Conservation (phyloP, 2,888 invertebrate genomes). For the Laothoe populi region DNA sequence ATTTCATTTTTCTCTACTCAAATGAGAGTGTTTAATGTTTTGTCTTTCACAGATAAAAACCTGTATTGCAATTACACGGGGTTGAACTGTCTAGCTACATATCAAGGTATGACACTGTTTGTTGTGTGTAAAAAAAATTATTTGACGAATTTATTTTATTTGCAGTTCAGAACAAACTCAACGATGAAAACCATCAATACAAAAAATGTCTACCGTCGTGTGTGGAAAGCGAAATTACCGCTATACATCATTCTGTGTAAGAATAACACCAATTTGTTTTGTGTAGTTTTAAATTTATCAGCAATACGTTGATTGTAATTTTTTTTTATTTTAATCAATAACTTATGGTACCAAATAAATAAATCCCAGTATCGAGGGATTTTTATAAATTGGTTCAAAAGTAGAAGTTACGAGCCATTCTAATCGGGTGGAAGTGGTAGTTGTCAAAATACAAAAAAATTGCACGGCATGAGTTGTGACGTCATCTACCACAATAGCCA, state of each 20-base stretch:
- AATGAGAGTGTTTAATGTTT: too few species aligned
- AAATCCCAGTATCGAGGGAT: too few species aligned
- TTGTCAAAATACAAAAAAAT: too few species aligned
- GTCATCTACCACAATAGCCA: too few species aligned
- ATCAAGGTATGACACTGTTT: slow-evolving; percentile 49
- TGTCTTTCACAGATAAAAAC: slow-evolving; percentile 64
- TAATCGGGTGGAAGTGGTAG: too few species aligned
- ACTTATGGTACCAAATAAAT: too few species aligned
- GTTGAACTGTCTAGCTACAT: slow-evolving; percentile 76
- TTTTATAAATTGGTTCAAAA: too few species aligned
- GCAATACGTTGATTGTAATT: too few species aligned
- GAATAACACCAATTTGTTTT: slow-evolving; percentile 1
- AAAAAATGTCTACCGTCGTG: slow-evolving; percentile 83
- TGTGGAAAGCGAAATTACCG: slow-evolving; percentile 79
- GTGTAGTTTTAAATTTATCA: neutral
- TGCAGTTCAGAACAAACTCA: slow-evolving; percentile 64
- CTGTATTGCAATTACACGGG: slow-evolving; percentile 84
- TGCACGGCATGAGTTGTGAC: too few species aligned
- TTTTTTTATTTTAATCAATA: too few species aligned
- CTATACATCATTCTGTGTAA: slow-evolving; percentile 55
- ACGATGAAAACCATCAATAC: slow-evolving; percentile 60
- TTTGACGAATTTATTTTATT: slow-evolving; percentile 5
- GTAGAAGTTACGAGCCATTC: too few species aligned
- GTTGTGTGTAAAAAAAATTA: neutral
- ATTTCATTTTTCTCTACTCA: too few species aligned